Evolutionary conservation across 2,888 invertebrate species (phyloP).

Genomic region (Mythimna vitellina): DNA sequence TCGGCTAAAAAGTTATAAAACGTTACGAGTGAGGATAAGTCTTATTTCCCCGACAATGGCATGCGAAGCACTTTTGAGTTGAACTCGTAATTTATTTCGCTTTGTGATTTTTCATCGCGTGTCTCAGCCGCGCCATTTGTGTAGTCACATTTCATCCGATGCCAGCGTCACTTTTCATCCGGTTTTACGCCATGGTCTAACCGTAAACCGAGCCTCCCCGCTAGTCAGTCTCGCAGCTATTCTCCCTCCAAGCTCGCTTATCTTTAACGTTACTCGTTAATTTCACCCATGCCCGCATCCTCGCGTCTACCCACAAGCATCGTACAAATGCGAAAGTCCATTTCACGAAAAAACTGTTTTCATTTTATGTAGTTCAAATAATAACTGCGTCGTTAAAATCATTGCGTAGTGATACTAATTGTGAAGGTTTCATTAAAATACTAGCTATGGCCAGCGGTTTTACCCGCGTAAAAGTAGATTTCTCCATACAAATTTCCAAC

Average conservation of each 20-base stretch:
- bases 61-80: slow-evolving; percentile 71
- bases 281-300: slow-evolving; percentile 69
- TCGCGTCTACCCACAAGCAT: slow-evolving; percentile 67
- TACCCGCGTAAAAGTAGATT: too few species aligned
- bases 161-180: slow-evolving; percentile 69
- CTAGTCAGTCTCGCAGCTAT: slow-evolving; percentile 5
- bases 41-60: slow-evolving; percentile 66
- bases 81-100: slow-evolving; percentile 78
- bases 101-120: slow-evolving; percentile 80
- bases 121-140: slow-evolving; percentile 73
- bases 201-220: slow-evolving; percentile 27
- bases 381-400: neutral
- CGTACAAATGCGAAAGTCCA: slow-evolving; percentile 44
- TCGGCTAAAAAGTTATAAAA: slow-evolving; percentile 55
- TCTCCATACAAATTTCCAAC: too few species aligned
- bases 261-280: slow-evolving; percentile 72
- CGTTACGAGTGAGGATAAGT: slow-evolving; percentile 53
- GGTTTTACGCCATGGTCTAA: slow-evolving; percentile 61
- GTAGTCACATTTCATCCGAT: slow-evolving; percentile 72
- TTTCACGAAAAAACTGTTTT: neutral
- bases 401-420: neutral
- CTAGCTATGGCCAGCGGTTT: too few species aligned
- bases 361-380: neutral
- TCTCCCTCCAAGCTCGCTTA: slow-evolving; percentile 65
- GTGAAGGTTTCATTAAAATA: neutral